These are phyloP conservation scores for Papilio polytes DNA, from an alignment of 1,140 invertebrate genomes.

Conservation along the genomic window DNA sequence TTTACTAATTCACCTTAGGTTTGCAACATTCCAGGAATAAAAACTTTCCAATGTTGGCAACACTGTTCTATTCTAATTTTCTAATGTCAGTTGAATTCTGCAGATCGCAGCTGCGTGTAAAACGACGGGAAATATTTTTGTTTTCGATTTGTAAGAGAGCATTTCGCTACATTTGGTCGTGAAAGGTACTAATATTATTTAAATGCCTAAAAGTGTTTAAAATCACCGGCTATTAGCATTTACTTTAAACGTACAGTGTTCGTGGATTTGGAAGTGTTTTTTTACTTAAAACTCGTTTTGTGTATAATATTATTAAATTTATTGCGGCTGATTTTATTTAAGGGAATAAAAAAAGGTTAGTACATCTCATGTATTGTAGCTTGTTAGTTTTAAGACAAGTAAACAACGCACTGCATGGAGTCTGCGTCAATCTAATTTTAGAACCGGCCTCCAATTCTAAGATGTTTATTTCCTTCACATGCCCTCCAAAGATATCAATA, in stretches of 20 bases:
- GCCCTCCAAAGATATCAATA: constrained; percentile 4
- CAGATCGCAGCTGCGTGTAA: constrained; percentile 4
- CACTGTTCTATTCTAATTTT: not conserved
- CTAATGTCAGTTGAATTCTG: constrained; percentile 19
- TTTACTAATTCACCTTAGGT: not conserved
- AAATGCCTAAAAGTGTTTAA: not conserved
- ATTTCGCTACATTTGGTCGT: not conserved
- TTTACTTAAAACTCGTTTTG: not conserved
- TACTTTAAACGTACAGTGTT: not conserved
- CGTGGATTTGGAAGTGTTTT: not conserved
- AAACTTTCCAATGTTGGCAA: not conserved
- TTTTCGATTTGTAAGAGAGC: constrained; percentile 5
- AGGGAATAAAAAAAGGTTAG: constrained; percentile 15
- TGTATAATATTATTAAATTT: not conserved
- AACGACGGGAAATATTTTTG: constrained; percentile 9
- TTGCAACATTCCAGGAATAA: not conserved
- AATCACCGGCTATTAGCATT: not conserved
- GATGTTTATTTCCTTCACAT: constrained; percentile 27
- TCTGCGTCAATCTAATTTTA: constrained; percentile 32
- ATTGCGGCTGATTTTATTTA: not conserved
- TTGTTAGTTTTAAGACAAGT: constrained; percentile 2
- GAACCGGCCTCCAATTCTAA: constrained; percentile 25
- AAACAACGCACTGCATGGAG: constrained; percentile 21
- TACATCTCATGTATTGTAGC: not conserved
- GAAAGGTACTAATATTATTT: not conserved